These are phyloP conservation scores for Herpailurus yagouaroundi DNA, from an alignment of 2,113 vertebrate genomes.

Conservation along the genomic window DNA sequence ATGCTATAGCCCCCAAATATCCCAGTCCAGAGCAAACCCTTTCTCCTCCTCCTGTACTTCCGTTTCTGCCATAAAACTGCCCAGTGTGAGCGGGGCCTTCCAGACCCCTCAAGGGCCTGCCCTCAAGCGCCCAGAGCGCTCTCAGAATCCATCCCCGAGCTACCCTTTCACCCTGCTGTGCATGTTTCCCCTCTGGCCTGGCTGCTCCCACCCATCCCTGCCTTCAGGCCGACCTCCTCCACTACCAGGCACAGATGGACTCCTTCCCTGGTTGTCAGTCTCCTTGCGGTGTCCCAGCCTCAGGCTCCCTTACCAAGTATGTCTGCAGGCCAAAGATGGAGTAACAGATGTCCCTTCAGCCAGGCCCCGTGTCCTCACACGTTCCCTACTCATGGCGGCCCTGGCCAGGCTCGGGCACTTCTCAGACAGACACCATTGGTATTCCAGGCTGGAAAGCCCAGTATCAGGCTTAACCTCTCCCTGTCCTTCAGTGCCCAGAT, in stretches of 20 bases:
- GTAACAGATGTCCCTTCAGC: background rate
- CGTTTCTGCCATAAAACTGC: background rate
- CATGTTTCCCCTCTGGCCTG: background rate
- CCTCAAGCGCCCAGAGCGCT: background rate
- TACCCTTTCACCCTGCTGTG: background rate
- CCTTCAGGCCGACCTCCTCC: background rate
- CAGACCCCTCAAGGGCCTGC: background rate
- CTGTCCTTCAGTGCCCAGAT: background rate
- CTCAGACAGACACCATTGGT: background rate
- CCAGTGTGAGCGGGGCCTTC: background rate
- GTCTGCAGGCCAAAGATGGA: background rate
- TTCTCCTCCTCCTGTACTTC: background rate
- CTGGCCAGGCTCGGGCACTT: background rate
- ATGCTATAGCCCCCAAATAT: fast-evolving
- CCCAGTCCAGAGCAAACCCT: background rate
- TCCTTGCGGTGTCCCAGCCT: background rate
- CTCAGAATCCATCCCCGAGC: background rate
- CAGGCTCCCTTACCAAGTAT: background rate
- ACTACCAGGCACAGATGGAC: too few relatives aligned
- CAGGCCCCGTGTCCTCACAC: background rate
- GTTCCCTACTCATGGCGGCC: background rate
- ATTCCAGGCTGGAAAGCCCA: background rate
- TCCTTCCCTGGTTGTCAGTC: background rate
- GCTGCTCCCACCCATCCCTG: background rate
- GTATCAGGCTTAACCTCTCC: background rate